These are phyloP conservation scores for Psix sp. DNA, from an alignment of 1,140 invertebrate species.

Conservation along the genomic window DNA sequence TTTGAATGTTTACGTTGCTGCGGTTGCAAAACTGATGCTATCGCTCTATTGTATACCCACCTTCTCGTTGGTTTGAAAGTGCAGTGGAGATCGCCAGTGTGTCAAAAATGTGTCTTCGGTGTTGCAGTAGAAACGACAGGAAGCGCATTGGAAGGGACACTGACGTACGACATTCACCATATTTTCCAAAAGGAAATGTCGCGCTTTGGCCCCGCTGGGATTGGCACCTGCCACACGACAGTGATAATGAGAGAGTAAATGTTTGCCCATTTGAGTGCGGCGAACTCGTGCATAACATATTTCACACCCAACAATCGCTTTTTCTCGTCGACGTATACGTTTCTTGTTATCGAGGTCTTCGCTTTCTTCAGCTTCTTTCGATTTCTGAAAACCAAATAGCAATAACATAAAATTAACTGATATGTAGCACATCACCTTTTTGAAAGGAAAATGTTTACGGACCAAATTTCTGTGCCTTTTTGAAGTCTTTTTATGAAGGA, in stretches of 20 bases:
- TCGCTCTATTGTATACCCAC: slow-evolving; percentile 50
- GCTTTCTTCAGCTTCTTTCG: slow-evolving; percentile 60
- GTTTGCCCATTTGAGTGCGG: slow-evolving; percentile 85
- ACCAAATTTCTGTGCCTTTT: slow-evolving; percentile 13
- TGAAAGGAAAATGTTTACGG: too few species aligned
- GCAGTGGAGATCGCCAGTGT: slow-evolving; percentile 84
- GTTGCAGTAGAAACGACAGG: slow-evolving; percentile 91
- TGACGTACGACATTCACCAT: slow-evolving; percentile 86
- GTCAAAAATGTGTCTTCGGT: slow-evolving; percentile 83
- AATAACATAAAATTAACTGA: not conserved
- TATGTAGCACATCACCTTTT: too few species aligned
- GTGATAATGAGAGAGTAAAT: slow-evolving; percentile 90
- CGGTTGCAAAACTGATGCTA: too few species aligned
- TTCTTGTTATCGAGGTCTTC: slow-evolving; percentile 63
- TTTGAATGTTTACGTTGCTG: too few species aligned
- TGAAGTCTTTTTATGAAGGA: slow-evolving; percentile 29
- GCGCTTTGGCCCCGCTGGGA: slow-evolving; percentile 75
- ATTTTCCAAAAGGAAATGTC: slow-evolving; percentile 83
- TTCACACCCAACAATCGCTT: slow-evolving; percentile 80
- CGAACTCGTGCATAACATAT: slow-evolving; percentile 84
- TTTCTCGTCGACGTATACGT: slow-evolving; percentile 77
- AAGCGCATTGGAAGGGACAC: slow-evolving; percentile 88
- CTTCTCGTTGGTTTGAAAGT: slow-evolving; percentile 76
- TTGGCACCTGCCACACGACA: slow-evolving; percentile 81
- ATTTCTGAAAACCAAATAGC: slow-evolving; percentile 52